Percentiles rank a stretch among this genome's conserved stretches.
These are phyloP conservation scores for Furcifer pardalis DNA, from an alignment of 2,797 vertebrate genomes.

Conservation along the genomic window DNA sequence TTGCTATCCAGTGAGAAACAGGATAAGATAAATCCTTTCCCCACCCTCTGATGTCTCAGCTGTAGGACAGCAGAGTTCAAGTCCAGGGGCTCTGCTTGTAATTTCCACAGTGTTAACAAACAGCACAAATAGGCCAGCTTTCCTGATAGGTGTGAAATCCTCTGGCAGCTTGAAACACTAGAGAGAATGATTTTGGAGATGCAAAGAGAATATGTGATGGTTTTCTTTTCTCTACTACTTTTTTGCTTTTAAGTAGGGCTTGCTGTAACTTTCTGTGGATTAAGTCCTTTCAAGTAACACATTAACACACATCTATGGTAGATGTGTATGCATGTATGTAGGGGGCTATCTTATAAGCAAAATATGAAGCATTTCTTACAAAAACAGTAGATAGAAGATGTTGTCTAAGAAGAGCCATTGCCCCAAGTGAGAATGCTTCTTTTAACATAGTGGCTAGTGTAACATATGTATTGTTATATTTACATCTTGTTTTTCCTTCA, in stretches of 20 bases:
- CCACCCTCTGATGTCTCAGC: neutral
- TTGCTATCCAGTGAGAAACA: conserved; percentile 1
- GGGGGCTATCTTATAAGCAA: no score
- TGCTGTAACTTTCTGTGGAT: neutral
- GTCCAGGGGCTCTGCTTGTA: neutral
- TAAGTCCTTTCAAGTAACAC: neutral
- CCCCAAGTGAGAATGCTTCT: no score
- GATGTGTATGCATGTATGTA: no score
- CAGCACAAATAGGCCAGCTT: conserved; percentile 19
- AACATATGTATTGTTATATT: no score
- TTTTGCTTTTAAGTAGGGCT: conserved; percentile 8
- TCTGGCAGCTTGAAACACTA: neutral
- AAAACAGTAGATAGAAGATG: no score
- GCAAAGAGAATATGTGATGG: rapidly evolving
- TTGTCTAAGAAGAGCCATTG: no score
- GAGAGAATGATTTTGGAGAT: rapidly evolving
- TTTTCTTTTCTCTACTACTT: neutral
- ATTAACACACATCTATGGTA: no score
- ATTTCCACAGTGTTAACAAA: neutral
- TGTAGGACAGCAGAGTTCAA: neutral
- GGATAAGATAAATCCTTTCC: conserved; percentile 18
- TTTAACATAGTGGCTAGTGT: no score
- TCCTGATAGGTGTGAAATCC: neutral
- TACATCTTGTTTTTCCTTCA: no score
- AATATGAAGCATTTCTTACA: no score